phyloP scores from a whole-genome alignment of 1,140 invertebrate species.

The Drosophila yakuba region DNA sequence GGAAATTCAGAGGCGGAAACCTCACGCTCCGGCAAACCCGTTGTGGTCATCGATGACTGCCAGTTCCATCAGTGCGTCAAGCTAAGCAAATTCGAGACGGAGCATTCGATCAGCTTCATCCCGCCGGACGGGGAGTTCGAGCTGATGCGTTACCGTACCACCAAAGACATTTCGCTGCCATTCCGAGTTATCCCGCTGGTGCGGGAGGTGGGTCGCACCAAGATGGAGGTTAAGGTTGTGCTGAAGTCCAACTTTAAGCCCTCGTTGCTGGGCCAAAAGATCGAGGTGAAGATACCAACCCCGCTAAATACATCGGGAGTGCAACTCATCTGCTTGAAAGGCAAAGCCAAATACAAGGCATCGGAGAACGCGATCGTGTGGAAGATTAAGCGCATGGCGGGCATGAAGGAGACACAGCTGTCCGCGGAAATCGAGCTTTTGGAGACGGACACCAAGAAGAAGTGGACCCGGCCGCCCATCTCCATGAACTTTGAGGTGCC shows the following conservation, averaged over 20 bases:
- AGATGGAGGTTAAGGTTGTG: slow-evolving; percentile 99
- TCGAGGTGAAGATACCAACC: slow-evolving; percentile 99
- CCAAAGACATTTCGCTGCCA: slow-evolving; percentile 99
- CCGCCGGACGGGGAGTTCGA: slow-evolving; percentile 99
- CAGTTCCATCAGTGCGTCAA: slow-evolving; percentile 99
- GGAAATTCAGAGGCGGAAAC: slow-evolving; percentile 93
- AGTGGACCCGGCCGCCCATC: slow-evolving; percentile 99
- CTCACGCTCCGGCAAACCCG: slow-evolving; percentile 94
- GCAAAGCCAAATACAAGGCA: slow-evolving; percentile 99
- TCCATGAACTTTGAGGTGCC: slow-evolving; percentile 99
- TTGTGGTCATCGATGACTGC: slow-evolving; percentile 99
- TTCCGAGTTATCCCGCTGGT: slow-evolving; percentile 99
- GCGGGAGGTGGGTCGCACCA: slow-evolving; percentile 98
- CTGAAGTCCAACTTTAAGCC: slow-evolving; percentile 99
- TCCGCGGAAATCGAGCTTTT: slow-evolving; percentile 99
- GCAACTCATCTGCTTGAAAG: slow-evolving; percentile 99
- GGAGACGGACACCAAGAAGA: slow-evolving; percentile 99
- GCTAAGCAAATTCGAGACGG: slow-evolving; percentile 99
- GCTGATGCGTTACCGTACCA: slow-evolving; percentile 99
- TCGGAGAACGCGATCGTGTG: slow-evolving; percentile 99
- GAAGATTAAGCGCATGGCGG: slow-evolving; percentile 99
- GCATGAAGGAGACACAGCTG: slow-evolving; percentile 99
- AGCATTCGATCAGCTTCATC: slow-evolving; percentile 99
- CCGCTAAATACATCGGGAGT: slow-evolving; percentile 99
- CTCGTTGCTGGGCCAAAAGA: slow-evolving; percentile 98